These are phyloP conservation scores for Hylaeus anthracinus DNA, from an alignment of 1,140 invertebrate genomes.

Conservation along the genomic window DNA sequence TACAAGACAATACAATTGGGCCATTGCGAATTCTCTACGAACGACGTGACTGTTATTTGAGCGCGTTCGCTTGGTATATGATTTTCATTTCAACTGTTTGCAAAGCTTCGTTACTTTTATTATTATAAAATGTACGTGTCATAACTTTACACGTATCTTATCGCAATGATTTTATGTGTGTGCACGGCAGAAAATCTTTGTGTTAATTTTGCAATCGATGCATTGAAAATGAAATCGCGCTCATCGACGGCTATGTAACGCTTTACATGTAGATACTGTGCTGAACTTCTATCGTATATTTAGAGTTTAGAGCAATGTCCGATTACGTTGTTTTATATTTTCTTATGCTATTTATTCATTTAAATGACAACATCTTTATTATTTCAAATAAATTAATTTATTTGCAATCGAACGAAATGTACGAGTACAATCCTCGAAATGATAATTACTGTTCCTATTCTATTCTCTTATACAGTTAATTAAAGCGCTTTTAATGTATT, in stretches of 20 bases:
- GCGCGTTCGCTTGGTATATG: neutral
- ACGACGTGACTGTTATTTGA: neutral
- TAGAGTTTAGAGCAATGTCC: neutral
- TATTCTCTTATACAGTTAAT: neutral
- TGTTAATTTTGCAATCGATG: constrained; percentile 58
- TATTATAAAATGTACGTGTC: neutral
- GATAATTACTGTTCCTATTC: neutral
- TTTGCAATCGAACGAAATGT: neutral
- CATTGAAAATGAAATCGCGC: constrained; percentile 47
- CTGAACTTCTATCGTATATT: constrained; percentile 13
- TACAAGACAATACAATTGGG: constrained; percentile 24
- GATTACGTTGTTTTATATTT: neutral
- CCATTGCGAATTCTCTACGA: neutral
- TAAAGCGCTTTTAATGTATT: neutral
- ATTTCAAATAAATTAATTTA: neutral
- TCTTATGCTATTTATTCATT: neutral
- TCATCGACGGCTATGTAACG: constrained; percentile 25
- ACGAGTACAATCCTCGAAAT: neutral
- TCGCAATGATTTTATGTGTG: constrained; percentile 8
- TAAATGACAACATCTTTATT: neutral
- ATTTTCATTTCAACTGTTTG: neutral
- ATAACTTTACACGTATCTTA: constrained; percentile 2
- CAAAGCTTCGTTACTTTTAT: neutral
- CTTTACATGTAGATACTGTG: neutral
- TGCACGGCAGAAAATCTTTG: constrained; percentile 5